Conservation (phyloP, 1,140 invertebrate species). For the Brachionus asplanchnoidis region DNA sequence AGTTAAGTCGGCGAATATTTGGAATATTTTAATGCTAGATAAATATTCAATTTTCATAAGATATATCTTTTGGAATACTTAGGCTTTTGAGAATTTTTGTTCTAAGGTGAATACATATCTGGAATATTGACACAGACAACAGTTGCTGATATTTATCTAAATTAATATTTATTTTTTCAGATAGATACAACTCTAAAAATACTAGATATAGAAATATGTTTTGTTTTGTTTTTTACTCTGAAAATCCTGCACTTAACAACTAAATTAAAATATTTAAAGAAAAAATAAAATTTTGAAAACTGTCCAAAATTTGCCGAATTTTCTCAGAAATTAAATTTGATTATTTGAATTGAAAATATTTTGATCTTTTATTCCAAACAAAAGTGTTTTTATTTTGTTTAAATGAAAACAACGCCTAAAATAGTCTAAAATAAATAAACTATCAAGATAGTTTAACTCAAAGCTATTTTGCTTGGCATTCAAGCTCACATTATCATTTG, state of each 20-base stretch:
- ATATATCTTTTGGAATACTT: background rate
- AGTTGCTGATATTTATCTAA: background rate
- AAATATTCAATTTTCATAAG: background rate
- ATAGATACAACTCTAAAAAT: background rate
- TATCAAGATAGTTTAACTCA: background rate
- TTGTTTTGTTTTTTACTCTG: background rate
- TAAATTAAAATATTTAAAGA: background rate
- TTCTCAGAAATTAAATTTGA: background rate
- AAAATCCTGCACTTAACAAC: background rate
- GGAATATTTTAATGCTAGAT: background rate
- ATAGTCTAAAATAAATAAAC: background rate
- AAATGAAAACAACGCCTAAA: background rate
- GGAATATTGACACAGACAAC: background rate
- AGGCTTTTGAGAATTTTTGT: background rate
- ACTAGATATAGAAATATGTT: background rate
- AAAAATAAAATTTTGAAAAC: background rate
- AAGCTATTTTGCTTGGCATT: background rate
- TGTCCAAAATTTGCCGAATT: background rate
- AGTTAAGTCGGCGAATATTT: background rate
- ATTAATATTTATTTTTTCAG: slow-evolving; percentile 1
- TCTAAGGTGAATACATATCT: background rate
- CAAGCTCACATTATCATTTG: background rate
- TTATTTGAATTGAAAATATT: background rate
- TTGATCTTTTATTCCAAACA: background rate
- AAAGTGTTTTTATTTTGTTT: background rate